phyloP scores from a whole-genome alignment of 2,888 invertebrate genomes.

The Agonopterix arenella region DNA sequence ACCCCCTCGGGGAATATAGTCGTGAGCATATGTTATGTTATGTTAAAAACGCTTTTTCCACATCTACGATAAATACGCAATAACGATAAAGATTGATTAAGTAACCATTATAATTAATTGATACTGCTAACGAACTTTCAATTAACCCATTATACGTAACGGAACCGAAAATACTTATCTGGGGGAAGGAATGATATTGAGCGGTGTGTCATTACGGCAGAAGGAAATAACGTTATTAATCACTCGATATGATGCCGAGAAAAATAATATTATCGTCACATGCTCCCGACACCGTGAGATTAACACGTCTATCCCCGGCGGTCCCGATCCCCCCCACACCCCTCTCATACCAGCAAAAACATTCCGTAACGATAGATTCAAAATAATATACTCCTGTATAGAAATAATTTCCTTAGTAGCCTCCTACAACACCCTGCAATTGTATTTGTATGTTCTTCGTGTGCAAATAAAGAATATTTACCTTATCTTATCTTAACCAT shows the following conservation, averaged over 20 bases:
- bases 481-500: no score
- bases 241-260: constrained; percentile 61
- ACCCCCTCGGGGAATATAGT: no score
- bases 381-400: no score
- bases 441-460: no score
- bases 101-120: constrained; percentile 20
- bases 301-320: constrained; percentile 56
- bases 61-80: no score
- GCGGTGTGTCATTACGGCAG: constrained; percentile 48
- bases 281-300: constrained; percentile 68
- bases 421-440: no score
- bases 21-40: no score
- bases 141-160: constrained; percentile 39
- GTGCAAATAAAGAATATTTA: no score
- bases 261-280: constrained; percentile 73
- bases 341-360: constrained; percentile 18
- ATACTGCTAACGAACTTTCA: constrained; percentile 23
- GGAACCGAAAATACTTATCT: constrained; percentile 26
- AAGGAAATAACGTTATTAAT: constrained; percentile 70
- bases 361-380: constrained; percentile 17
- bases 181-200: constrained; percentile 32
- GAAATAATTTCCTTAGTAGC: no score
- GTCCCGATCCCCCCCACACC: constrained; percentile 24
- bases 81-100: no score
- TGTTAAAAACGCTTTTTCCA: no score